phyloP scores from a whole-genome alignment of 2,797 vertebrate genomes.

The Crossoptilon crossoptilon region DNA sequence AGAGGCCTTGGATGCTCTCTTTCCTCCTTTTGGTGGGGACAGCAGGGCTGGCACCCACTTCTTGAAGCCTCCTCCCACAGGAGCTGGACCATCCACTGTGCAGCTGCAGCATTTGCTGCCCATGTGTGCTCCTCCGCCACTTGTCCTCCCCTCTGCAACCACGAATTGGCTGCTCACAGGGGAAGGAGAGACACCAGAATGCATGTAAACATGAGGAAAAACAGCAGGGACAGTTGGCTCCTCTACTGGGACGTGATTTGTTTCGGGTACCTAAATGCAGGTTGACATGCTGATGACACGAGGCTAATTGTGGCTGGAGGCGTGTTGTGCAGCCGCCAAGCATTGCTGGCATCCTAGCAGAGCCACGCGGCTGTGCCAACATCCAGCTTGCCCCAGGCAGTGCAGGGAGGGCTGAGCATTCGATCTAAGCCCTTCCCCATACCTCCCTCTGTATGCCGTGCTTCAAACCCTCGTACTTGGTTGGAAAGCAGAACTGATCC shows the following conservation, averaged over 20 bases:
- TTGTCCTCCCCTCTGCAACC: background rate
- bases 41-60: background rate
- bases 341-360: background rate
- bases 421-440: background rate
- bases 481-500: slow-evolving; percentile 11
- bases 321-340: background rate
- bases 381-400: background rate
- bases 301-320: background rate
- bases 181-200: background rate
- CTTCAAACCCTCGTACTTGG: background rate
- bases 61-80: background rate
- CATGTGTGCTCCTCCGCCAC: background rate
- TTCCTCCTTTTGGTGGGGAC: background rate
- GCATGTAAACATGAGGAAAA: background rate
- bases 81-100: background rate
- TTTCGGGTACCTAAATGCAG: background rate
- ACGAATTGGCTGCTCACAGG: background rate
- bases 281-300: background rate
- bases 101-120: slow-evolving; percentile 55
- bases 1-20: background rate
- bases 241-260: background rate
- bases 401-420: background rate
- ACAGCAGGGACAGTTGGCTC: background rate
- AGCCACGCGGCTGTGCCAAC: background rate
- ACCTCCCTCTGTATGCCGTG: rapidly evolving